A percentile compares a stretch with the other conserved stretches of the same genome.
phyloP scores from a whole-genome alignment of 92 coral and sea anemone genomes.

The Bergia sp. region DNA sequence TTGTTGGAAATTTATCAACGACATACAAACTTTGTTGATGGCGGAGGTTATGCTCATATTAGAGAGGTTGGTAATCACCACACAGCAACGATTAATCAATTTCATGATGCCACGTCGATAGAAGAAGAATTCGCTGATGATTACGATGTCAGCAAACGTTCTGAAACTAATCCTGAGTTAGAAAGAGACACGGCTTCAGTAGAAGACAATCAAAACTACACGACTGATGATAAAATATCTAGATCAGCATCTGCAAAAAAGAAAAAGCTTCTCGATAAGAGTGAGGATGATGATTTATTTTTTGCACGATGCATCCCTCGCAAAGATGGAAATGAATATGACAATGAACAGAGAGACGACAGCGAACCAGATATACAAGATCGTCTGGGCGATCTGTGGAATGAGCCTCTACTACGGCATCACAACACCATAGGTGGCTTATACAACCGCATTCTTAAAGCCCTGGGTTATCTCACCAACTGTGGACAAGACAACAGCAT shows the following conservation, averaged over 20 bases:
- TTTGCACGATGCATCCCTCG: background rate
- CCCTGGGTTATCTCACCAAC: slow-evolving; percentile 56
- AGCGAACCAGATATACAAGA: slow-evolving; percentile 26
- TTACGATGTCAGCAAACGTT: background rate
- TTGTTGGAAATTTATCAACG: slow-evolving; percentile 35
- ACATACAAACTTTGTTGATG: background rate
- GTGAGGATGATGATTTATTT: background rate
- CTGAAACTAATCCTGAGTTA: background rate
- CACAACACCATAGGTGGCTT: slow-evolving; percentile 77
- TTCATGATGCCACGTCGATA: too few relatives aligned
- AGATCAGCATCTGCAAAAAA: background rate
- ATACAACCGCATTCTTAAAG: slow-evolving; percentile 64
- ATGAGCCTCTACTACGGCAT: slow-evolving; percentile 31
- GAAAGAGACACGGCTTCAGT: background rate
- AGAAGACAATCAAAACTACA: background rate
- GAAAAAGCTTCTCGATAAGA: background rate
- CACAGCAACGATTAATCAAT: background rate
- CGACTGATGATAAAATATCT: background rate
- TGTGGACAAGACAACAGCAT: slow-evolving; percentile 70
- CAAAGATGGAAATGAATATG: background rate
- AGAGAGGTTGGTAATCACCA: background rate
- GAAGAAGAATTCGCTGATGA: background rate
- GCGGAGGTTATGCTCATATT: slow-evolving; percentile 5
- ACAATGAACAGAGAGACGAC: slow-evolving; percentile 19
- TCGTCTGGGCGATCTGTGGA: slow-evolving; percentile 37